A percentile compares a stretch with the other conserved stretches of the same genome.
These are phyloP conservation scores for Himalopsyche tibetana DNA, from an alignment of 2,888 invertebrate genomes.

Conservation along the genomic window DNA sequence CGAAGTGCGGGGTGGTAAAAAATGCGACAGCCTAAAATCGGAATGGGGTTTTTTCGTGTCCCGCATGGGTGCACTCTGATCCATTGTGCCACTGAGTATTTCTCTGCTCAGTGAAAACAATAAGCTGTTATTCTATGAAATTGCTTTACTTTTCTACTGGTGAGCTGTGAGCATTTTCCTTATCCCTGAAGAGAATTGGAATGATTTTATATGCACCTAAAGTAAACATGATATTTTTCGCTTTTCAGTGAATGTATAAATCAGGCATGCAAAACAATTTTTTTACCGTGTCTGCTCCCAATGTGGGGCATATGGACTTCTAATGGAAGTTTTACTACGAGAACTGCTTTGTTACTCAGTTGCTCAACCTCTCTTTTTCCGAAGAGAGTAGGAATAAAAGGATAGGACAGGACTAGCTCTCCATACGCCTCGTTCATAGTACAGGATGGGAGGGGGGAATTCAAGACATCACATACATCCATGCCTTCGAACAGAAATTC, in stretches of 20 bases:
- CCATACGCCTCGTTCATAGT: too few relatives aligned
- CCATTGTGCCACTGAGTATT: constrained; percentile 8
- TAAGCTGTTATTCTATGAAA: constrained; percentile 18
- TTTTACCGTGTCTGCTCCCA: too few relatives aligned
- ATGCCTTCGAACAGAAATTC: too few relatives aligned
- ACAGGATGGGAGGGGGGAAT: too few relatives aligned
- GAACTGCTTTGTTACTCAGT: too few relatives aligned
- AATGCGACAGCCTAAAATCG: constrained; percentile 1
- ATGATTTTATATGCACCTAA: neutral
- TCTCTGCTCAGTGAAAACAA: constrained; percentile 17
- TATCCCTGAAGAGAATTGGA: neutral
- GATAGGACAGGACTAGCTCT: too few relatives aligned
- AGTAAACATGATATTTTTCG: neutral
- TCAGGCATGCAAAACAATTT: neutral
- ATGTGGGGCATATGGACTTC: too few relatives aligned
- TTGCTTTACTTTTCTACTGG: neutral
- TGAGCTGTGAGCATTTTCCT: neutral
- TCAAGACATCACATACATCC: too few relatives aligned
- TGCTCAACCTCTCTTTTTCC: too few relatives aligned
- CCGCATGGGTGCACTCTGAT: neutral
- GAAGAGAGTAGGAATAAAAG: too few relatives aligned
- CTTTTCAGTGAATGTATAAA: neutral
- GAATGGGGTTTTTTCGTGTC: neutral
- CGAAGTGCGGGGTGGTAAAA: neutral
- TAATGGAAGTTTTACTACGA: too few relatives aligned